These are phyloP conservation scores for Scolopax bukidnonensis DNA, from an alignment of 2,797 vertebrate genomes.

Conservation along the genomic window DNA sequence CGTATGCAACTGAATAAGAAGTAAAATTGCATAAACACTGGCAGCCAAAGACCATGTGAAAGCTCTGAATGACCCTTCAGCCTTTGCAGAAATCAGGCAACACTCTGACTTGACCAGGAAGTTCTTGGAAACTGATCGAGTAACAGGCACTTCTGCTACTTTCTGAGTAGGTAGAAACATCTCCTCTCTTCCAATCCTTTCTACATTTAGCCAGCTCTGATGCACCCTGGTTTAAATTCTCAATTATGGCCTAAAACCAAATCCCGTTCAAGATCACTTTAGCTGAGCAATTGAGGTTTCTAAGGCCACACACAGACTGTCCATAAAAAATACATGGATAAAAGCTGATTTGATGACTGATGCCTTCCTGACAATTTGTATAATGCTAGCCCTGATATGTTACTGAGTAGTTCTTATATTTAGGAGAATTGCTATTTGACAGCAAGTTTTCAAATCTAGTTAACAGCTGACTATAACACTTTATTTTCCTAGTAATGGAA, in stretches of 20 bases:
- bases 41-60: neutral
- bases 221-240: neutral
- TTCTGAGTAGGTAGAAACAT: neutral
- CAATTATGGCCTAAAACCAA: neutral
- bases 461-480: neutral
- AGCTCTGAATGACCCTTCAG: neutral
- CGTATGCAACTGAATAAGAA: neutral
- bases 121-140: neutral
- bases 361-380: neutral
- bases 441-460: neutral
- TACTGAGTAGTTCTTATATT: neutral
- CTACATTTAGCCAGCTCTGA: neutral
- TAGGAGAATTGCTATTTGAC: neutral
- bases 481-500: slow-evolving; percentile 19
- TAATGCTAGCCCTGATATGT: neutral
- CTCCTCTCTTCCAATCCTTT: neutral
- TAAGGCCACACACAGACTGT: neutral
- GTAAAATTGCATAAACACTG: neutral
- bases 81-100: neutral
- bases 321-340: neutral
- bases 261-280: neutral
- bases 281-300: neutral
- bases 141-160: neutral
- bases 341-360: neutral
- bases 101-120: neutral